Evolutionary conservation across 2,888 invertebrate species (phyloP), one percentile per base, ranked within the genome.

Genomic region (Polyommatus iphigenia): DNA sequence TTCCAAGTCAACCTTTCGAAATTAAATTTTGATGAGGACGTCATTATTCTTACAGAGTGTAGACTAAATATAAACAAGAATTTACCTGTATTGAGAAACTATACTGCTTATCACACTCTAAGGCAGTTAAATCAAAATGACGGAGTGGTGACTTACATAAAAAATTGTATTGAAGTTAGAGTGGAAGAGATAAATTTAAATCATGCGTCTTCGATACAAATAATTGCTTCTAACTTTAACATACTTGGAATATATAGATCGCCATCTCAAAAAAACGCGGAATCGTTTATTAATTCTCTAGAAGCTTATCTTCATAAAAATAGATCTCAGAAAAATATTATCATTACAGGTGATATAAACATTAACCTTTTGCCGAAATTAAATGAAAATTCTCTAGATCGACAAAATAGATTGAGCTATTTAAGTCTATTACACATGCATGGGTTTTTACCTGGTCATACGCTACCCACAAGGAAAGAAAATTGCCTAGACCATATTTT

Each of bases 401-500:
- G 36, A 32, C 13, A 50, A 57, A 76, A 76, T 32, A 54, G 76
- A 57, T 32, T 76, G 10, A 32, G 24, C 18, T 76, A 76, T 36
- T 59, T 76, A 54, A 32, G 57, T 32, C 24, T 76, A 24, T 76
- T 76, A 54, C 0, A 54, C 29, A 32, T 57, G 54, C 32, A 76
- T 59, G 57, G 57, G 7, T 24, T 76, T 24, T 24, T 59, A 32
- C 57, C 76, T 7, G 59, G 76, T 32, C 57, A 76, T 29, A 15
- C n/a, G 2, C 36, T 59, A 57, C 76, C 76, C 24, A 76, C 76
- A 57, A 57, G 76, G 57, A 36, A 54, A 18, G 15, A 18, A 3
- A 57, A 76, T 32, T 59, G 76, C 8, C 29, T 59, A 3, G 76
- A 76, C 32, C 76, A 76, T 36, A 32, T 76, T 32, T 57, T 76